Conservation (phyloP, 2,113 vertebrate species). For the Ageneiosus marmoratus region DNA sequence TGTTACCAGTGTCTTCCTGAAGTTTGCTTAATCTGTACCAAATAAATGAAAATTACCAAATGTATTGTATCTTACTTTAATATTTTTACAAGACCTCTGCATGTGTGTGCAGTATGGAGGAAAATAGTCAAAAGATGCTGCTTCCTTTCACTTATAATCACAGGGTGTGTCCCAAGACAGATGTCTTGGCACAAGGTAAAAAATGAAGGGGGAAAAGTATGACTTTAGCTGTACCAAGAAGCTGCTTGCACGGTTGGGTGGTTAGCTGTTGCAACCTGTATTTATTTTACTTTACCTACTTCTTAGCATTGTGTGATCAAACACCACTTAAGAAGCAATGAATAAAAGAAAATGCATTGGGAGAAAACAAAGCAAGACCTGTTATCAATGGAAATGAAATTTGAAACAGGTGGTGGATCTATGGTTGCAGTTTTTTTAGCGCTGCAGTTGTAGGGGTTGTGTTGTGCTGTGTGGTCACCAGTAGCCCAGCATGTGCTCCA, state of each 20-base stretch:
- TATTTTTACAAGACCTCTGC: conserved; percentile 46
- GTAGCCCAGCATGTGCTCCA: conserved; percentile 24
- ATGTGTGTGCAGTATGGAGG: conserved; percentile 56
- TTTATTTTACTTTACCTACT: conserved; percentile 57
- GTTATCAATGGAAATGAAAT: conserved; percentile 31
- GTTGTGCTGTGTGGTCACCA: conserved; percentile 36
- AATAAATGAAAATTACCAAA: conserved; percentile 23
- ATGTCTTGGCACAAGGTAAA: conserved; percentile 73
- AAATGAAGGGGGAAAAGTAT: conserved; percentile 55
- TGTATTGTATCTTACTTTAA: conserved; percentile 33
- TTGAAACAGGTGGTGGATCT: conserved; percentile 48
- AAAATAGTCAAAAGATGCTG: conserved; percentile 73
- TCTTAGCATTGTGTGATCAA: conserved; percentile 45
- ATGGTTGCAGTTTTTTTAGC: conserved; percentile 27
- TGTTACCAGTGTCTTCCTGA: background rate
- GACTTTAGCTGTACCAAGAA: conserved; percentile 62
- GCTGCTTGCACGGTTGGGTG: conserved; percentile 55
- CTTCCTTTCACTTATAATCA: conserved; percentile 78
- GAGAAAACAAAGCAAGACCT: conserved; percentile 45
- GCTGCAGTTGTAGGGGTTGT: conserved; percentile 33
- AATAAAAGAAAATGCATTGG: conserved; percentile 26
- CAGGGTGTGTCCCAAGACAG: conserved; percentile 80
- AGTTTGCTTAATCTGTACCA: conserved; percentile 10
- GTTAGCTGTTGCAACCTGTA: conserved; percentile 66
- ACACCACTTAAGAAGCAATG: conserved; percentile 40